phyloP scores from a whole-genome alignment of 1,140 invertebrate genomes.

The Goniozus legneri region DNA sequence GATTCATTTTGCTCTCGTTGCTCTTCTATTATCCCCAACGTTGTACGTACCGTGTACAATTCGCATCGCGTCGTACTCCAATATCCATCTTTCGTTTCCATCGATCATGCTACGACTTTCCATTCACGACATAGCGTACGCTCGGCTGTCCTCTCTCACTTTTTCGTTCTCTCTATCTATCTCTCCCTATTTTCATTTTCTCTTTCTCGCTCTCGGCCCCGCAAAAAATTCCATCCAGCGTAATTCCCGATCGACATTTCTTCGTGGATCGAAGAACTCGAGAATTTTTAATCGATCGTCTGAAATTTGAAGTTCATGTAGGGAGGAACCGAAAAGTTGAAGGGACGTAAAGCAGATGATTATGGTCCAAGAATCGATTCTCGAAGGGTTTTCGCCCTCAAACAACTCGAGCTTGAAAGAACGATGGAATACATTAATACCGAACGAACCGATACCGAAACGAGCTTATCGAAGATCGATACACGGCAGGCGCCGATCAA shows the following conservation, averaged over 20 bases:
- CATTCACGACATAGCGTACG: neutral
- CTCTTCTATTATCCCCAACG: neutral
- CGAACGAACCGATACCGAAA: slow-evolving; percentile 20
- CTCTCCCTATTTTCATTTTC: neutral
- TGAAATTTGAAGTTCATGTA: too few relatives aligned
- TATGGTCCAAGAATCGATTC: too few relatives aligned
- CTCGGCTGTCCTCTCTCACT: neutral
- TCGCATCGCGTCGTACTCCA: neutral
- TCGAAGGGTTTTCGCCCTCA: too few relatives aligned
- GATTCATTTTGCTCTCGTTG: neutral
- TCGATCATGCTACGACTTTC: neutral
- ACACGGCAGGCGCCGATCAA: slow-evolving; percentile 15
- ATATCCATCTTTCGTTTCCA: neutral
- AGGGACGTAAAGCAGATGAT: too few relatives aligned
- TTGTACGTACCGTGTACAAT: neutral
- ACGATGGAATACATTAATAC: slow-evolving; percentile 28
- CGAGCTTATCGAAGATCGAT: slow-evolving; percentile 23
- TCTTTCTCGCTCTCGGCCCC: too few relatives aligned
- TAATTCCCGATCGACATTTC: neutral
- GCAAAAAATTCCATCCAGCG: neutral
- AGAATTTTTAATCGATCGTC: neutral
- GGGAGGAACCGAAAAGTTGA: too few relatives aligned
- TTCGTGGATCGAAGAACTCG: neutral
- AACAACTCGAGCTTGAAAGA: too few relatives aligned
- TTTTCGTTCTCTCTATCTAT: neutral